Conservation (phyloP, 2,797 vertebrate genomes). For the Bufotes viridis region DNA sequence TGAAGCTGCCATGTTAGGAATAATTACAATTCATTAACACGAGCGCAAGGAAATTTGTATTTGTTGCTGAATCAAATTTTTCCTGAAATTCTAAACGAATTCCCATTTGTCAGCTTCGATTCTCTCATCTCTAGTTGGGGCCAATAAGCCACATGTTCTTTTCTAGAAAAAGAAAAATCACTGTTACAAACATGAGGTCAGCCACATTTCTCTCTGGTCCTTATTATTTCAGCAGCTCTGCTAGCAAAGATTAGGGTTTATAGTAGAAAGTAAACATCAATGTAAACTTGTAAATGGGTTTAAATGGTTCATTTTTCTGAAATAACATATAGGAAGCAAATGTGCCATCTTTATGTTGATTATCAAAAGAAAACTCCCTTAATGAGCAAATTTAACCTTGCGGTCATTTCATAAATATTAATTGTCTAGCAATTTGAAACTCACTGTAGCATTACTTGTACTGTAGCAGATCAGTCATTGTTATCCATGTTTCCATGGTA, state of each 20-base stretch:
- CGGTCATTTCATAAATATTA: slow-evolving; percentile 69
- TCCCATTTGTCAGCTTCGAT: too few relatives aligned
- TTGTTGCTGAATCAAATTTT: too few relatives aligned
- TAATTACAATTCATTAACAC: too few relatives aligned
- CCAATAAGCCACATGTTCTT: not conserved
- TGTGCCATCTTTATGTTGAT: slow-evolving; percentile 17
- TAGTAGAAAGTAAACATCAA: not conserved
- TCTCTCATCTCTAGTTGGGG: too few relatives aligned
- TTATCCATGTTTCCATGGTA: slow-evolving; percentile 79
- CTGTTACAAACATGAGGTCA: not conserved
- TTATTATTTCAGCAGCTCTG: not conserved
- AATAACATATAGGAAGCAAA: not conserved
- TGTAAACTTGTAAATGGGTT: not conserved
- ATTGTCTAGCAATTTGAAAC: slow-evolving; percentile 21
- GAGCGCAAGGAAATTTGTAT: too few relatives aligned
- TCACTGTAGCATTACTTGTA: slow-evolving; percentile 52
- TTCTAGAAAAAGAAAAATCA: not conserved
- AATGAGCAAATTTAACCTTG: slow-evolving; percentile 58
- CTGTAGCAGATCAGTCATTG: slow-evolving; percentile 71
- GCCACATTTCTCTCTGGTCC: not conserved
- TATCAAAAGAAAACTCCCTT: slow-evolving; percentile 59
- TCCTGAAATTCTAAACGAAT: too few relatives aligned
- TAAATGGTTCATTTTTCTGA: not conserved
- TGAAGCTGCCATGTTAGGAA: too few relatives aligned
- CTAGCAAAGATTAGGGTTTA: not conserved